Percentiles rank a stretch among this genome's conserved stretches.
Conservation (phyloP, 2,113 vertebrate species). For the Nestor notabilis region DNA sequence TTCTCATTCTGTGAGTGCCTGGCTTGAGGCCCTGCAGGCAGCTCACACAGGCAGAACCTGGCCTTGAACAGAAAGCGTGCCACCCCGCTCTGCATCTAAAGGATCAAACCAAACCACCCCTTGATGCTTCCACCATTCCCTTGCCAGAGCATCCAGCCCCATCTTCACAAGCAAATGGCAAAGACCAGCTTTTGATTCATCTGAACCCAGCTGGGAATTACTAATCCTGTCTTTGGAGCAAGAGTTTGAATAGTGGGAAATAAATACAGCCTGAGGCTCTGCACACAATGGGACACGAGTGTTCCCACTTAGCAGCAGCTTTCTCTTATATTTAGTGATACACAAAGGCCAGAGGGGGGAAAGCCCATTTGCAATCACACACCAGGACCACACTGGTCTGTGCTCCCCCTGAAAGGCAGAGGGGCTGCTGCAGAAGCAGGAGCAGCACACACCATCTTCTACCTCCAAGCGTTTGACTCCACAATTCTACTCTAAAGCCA, state of each 20-base stretch:
- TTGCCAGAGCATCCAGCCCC: background rate
- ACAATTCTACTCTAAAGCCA: background rate
- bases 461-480: background rate
- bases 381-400: background rate
- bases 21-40: background rate
- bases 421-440: background rate
- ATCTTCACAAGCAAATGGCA: background rate
- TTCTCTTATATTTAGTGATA: background rate
- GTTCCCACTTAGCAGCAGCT: background rate
- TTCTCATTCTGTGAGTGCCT: background rate
- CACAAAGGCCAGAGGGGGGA: fast-evolving
- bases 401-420: fast-evolving
- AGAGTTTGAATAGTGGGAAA: background rate
- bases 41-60: background rate
- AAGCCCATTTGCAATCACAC: background rate
- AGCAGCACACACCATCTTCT: background rate
- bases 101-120: background rate
- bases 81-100: fast-evolving
- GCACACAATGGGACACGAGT: background rate
- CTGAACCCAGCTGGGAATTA: background rate
- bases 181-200: background rate
- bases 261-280: background rate
- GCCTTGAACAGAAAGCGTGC: background rate
- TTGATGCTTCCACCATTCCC: background rate
- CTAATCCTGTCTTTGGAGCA: background rate